These are phyloP conservation scores for Athetis lepigone DNA, from an alignment of 2,888 invertebrate genomes.

Conservation along the genomic window DNA sequence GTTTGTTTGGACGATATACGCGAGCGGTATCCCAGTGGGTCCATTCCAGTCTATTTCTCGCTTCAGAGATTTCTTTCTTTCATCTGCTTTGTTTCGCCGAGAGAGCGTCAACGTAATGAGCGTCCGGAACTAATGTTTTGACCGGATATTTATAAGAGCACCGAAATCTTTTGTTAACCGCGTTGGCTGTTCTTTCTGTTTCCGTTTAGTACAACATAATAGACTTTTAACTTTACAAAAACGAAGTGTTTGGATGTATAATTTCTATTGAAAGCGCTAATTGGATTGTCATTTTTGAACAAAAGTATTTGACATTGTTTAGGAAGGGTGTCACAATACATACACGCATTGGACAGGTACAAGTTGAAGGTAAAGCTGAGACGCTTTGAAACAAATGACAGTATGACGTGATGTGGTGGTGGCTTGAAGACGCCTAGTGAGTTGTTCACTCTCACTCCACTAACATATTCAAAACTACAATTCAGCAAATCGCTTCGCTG, in stretches of 20 bases:
- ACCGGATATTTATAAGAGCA: slow-evolving; percentile 78
- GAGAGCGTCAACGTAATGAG: slow-evolving; percentile 80
- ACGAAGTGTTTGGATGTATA: slow-evolving; percentile 16
- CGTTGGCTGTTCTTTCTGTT: slow-evolving; percentile 62
- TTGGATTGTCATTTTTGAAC: slow-evolving; percentile 19
- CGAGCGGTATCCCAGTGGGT: slow-evolving; percentile 66
- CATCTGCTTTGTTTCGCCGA: slow-evolving; percentile 80
- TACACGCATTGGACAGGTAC: not conserved
- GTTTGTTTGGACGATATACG: slow-evolving; percentile 61
- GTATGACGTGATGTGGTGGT: too few relatives aligned
- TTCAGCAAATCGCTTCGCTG: too few relatives aligned
- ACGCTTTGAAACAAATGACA: too few relatives aligned
- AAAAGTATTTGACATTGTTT: not conserved
- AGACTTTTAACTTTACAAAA: slow-evolving; percentile 44
- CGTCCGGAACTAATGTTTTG: slow-evolving; percentile 76
- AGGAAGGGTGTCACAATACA: not conserved
- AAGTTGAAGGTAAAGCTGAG: too few relatives aligned
- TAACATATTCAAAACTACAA: too few relatives aligned
- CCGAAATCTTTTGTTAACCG: slow-evolving; percentile 68
- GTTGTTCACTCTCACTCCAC: too few relatives aligned
- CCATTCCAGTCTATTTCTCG: slow-evolving; percentile 78
- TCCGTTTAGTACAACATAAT: slow-evolving; percentile 54
- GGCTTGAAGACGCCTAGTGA: too few relatives aligned
- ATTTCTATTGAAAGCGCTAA: slow-evolving; percentile 19
- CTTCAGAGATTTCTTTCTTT: slow-evolving; percentile 79